Evolutionary conservation across 2,888 invertebrate species (phyloP), one percentile per base, ranked within the genome.

Genomic region (Drosophila lutescens): DNA sequence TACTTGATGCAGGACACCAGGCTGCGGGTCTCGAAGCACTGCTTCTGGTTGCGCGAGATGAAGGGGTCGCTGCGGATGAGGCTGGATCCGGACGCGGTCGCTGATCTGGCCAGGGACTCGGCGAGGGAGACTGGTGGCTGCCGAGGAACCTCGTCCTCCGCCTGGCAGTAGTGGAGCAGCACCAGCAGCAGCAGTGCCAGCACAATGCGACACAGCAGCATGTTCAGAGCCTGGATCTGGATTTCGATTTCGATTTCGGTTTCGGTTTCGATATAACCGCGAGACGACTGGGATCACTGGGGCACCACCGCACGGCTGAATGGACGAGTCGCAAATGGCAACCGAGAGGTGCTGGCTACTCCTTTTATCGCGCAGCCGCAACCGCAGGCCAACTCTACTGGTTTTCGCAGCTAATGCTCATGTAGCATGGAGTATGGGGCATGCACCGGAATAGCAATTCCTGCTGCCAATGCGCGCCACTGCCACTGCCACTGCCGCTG

Each of bases 1-100:
- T 91, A 92, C 76, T 91, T 92, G 15, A 92, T 80, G 78, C 92
- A 92, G 53, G 92, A 89, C 38, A 90, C 80, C 30, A 92, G 69
- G 36, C 84, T 88, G 5, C 89, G 89, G 9, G 87, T 83, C 40
- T 84, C 82, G 47, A 91, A 88, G 69, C 92, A 92, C 49, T 89
- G 86, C 17, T 81, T 86, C 76, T 91, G 91, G 66, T 89, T 90
- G 9, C 80, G 79, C 17, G 78, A 76, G n/a, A 92, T 82, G 63
- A 90, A 92, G 41, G 88, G 90, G 63, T 92, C 92, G 36, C 58
- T 88, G n/a, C 86, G 76, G 0, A 79, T 55, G 0, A 88, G 60
- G 61, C 38, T 83, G 17, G 7, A 20, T 12, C 12, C 23, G 17
- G 77, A 57, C 2, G 55, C 68, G 43, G 51, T 65, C 38, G 47